A percentile compares a stretch with the other conserved stretches of the same genome.
Conservation (phyloP, 2,888 invertebrate species). For the Tetragonisca angustula region DNA sequence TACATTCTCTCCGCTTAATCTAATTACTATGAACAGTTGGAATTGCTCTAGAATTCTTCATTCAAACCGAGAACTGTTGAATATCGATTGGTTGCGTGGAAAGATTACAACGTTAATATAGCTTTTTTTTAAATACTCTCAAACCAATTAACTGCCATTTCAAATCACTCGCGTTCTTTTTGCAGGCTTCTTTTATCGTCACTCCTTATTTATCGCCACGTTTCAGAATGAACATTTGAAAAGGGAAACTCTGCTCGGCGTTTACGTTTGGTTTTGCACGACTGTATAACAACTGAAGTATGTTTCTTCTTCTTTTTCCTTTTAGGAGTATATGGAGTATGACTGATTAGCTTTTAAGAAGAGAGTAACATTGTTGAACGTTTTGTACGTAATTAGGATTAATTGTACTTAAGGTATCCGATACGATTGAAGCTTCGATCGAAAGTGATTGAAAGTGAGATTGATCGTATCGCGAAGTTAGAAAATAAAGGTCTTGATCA, state of each 20-base stretch:
- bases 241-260: constrained; percentile 29
- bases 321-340: constrained; percentile 46
- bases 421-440: constrained; percentile 30
- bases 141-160: constrained; percentile 4
- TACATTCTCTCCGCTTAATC: not conserved
- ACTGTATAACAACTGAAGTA: constrained; percentile 21
- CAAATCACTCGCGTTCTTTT: not conserved
- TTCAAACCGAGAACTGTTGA: not conserved
- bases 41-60: not conserved
- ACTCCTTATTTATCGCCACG: not conserved
- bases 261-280: constrained; percentile 11
- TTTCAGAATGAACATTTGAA: not conserved
- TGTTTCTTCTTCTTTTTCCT: not conserved
- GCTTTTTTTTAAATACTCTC: not conserved
- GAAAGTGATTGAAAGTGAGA: constrained; percentile 7
- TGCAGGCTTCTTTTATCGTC: not conserved
- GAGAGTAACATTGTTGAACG: constrained; percentile 40
- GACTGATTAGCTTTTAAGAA: constrained; percentile 72
- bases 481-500: constrained; percentile 43
- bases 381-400: constrained; percentile 58
- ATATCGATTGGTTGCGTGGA: constrained; percentile 10
- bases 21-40: not conserved
- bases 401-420: constrained; percentile 56
- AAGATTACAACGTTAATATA: not conserved
- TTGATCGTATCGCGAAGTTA: constrained; percentile 46